A percentile compares a stretch with the other conserved stretches of the same genome.
Evolutionary conservation across 1,140 invertebrate species (phyloP).

Genomic region (Sycobia sp.): DNA sequence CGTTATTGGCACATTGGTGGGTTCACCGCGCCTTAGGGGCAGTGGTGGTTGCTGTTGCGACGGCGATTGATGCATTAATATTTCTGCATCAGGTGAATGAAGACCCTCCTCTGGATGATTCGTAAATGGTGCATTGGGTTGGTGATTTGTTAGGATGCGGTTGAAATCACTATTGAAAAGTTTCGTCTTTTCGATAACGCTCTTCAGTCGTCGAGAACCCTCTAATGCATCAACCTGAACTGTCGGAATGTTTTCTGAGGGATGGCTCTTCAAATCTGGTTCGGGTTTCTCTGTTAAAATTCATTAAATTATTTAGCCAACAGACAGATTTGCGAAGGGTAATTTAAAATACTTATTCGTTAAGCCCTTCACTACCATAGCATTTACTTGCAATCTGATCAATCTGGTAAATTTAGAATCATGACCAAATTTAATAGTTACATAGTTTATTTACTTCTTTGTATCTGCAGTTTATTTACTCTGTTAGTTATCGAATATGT

Average conservation of each 20-base stretch:
- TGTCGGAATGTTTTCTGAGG: slow-evolving; percentile 41
- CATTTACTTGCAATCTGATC: too few relatives aligned
- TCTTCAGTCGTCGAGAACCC: slow-evolving; percentile 41
- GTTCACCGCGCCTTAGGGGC: background rate
- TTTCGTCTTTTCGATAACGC: slow-evolving; percentile 41
- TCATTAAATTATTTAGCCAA: too few relatives aligned
- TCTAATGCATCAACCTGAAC: slow-evolving; percentile 44
- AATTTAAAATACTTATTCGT: too few relatives aligned
- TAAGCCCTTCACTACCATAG: too few relatives aligned
- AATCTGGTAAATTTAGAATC: too few relatives aligned
- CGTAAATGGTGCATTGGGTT: background rate
- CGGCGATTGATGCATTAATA: slow-evolving; percentile 3
- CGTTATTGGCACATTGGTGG: background rate
- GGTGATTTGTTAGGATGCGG: background rate
- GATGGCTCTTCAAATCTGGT: background rate
- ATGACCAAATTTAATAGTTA: too few relatives aligned
- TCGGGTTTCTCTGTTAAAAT: slow-evolving; percentile 7
- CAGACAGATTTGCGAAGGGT: too few relatives aligned
- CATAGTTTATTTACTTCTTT: too few relatives aligned
- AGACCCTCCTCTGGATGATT: slow-evolving; percentile 38
- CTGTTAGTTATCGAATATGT: too few relatives aligned
- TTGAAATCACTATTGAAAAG: background rate
- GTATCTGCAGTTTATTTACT: too few relatives aligned
- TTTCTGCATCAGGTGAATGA: slow-evolving; percentile 41
- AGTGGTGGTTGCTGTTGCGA: background rate